phyloP scores from a whole-genome alignment of 2,113 vertebrate species.

The Coreoperca whiteheadi region DNA sequence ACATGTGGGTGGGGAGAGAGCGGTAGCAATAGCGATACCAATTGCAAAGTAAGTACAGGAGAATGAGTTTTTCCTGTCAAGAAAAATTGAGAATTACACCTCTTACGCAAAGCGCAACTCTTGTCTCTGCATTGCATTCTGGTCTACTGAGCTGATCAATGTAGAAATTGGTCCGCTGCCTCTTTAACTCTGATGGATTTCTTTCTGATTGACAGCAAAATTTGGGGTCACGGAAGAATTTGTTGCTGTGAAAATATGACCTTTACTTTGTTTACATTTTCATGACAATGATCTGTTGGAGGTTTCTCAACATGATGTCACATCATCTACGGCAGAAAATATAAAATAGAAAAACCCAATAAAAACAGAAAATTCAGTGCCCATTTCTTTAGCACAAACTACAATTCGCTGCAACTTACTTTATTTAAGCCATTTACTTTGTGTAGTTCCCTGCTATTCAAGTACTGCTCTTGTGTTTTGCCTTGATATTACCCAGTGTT shows the following conservation, averaged over 20 bases:
- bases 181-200: slow-evolving; percentile 7
- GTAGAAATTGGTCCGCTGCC: neutral
- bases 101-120: neutral
- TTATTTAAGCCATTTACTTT: neutral
- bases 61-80: slow-evolving; percentile 31
- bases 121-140: slow-evolving; percentile 13
- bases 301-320: neutral
- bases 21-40: slow-evolving; percentile 1
- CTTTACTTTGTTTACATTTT: slow-evolving; percentile 18
- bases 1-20: slow-evolving; percentile 48
- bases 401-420: neutral
- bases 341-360: neutral
- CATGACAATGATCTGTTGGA: neutral
- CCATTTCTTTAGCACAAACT: neutral
- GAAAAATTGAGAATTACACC: slow-evolving; percentile 1
- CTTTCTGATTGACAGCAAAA: slow-evolving; percentile 18
- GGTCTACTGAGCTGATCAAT: neutral
- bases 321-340: neutral
- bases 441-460: neutral
- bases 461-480: neutral
- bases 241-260: slow-evolving; percentile 5
- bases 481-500: neutral
- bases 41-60: slow-evolving; percentile 27
- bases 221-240: neutral
- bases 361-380: neutral